Evolutionary conservation across 2,888 invertebrate species (phyloP).

Genomic region (Scrobipalpa costella): DNA sequence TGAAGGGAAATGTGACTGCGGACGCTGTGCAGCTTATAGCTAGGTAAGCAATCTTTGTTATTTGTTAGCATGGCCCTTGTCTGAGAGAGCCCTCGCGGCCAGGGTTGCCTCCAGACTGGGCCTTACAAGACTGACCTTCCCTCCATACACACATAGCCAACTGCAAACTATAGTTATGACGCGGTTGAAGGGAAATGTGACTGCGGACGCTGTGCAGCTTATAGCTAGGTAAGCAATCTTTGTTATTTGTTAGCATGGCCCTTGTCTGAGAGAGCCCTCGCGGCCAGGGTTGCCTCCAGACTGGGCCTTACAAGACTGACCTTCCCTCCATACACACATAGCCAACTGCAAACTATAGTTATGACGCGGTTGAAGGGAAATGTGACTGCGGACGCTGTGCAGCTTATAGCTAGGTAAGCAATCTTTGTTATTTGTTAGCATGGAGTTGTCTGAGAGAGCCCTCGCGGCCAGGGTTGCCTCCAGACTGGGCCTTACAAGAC

Average conservation of each 20-base stretch:
- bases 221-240: slow-evolving; percentile 86
- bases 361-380: slow-evolving; percentile 67
- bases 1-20: slow-evolving; percentile 49
- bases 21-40: slow-evolving; percentile 96
- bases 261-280: slow-evolving; percentile 93
- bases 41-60: slow-evolving; percentile 75
- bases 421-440: not conserved
- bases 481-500: not conserved
- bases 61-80: not conserved
- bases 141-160: slow-evolving; percentile 37
- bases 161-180: not conserved
- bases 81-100: slow-evolving; percentile 93
- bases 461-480: slow-evolving; percentile 81
- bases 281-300: slow-evolving; percentile 70
- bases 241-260: not conserved
- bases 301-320: not conserved
- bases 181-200: slow-evolving; percentile 67
- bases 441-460: slow-evolving; percentile 88
- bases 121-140: not conserved
- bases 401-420: slow-evolving; percentile 90
- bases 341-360: not conserved
- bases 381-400: slow-evolving; percentile 85
- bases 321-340: slow-evolving; percentile 38
- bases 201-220: slow-evolving; percentile 90
- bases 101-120: slow-evolving; percentile 33